Percentiles rank a stretch among this genome's conserved stretches.
Conservation (phyloP, 1,140 invertebrate species). For the Portunus trituberculatus region DNA sequence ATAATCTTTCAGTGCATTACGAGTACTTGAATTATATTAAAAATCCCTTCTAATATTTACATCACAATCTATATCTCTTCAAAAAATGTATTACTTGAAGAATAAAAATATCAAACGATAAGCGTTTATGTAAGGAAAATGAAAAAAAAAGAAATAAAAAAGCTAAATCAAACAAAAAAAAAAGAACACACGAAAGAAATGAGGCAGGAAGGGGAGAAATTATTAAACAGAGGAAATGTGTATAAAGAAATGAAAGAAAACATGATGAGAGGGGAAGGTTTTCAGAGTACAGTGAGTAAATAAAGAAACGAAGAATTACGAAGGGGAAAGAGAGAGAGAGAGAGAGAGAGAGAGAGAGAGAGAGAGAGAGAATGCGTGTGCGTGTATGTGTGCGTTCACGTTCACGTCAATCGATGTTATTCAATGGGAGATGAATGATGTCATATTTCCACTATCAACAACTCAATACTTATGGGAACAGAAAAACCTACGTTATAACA, state of each 20-base stretch:
- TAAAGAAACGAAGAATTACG: not conserved
- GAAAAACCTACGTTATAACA: not conserved
- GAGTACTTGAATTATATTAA: too few relatives aligned
- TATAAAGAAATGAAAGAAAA: not conserved
- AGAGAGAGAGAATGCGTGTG: constrained; percentile 40
- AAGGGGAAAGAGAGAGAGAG: not conserved
- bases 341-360: too few relatives aligned
- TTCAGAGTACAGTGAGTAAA: not conserved
- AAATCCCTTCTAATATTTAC: too few relatives aligned
- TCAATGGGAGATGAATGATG: not conserved
- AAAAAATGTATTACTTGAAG: too few relatives aligned
- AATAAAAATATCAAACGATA: too few relatives aligned
- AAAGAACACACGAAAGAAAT: not conserved
- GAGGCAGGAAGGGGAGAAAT: not conserved
- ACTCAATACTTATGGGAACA: not conserved
- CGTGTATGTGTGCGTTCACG: constrained; percentile 47
- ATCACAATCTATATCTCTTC: too few relatives aligned
- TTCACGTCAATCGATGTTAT: not conserved
- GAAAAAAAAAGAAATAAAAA: too few relatives aligned
- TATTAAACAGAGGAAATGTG: not conserved
- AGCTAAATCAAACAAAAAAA: not conserved
- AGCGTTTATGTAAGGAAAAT: too few relatives aligned
- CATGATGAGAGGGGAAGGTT: not conserved
- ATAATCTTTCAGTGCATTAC: too few relatives aligned
- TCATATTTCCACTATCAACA: not conserved